Evolutionary conservation across 2,888 invertebrate genomes (phyloP), one percentile per base, ranked within the genome.

Genomic region (Euspilapteryx auroguttella): DNA sequence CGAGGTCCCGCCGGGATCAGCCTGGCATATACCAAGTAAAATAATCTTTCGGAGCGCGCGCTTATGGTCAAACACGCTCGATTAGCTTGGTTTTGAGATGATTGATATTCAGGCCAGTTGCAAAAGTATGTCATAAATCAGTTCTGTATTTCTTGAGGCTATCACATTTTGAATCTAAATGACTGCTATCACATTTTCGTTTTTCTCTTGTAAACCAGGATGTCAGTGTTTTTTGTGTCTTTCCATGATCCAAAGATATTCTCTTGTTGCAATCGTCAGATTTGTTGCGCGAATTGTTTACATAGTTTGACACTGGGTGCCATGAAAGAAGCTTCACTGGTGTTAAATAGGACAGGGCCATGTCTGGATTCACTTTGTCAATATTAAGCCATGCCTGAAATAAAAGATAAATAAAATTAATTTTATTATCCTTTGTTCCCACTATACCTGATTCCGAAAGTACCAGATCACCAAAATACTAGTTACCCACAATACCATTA

Each of bases 241-340:
- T 45, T 34, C 48, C 49, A 24, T 41, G 48, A 38, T 59, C 46
- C 8, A 41, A 28, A 21, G 39, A 29, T 21, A 71, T 38, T 20
- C 68, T 78, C 39, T 79, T 81, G 41, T 81, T 81, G 38, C 83
- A 83, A 32, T 78, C 59, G 1, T 54, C 45, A 14, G 68, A 69
- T 55, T 90, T 88, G 48, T 87, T 81, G 31, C 81, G 73, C 0
- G 86, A 82, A 49, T 85, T 87, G 45, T 88, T 88, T 0, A 91
- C 89, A 24, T 68, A 44, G 24, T 78, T 80, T 1, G 86, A 82
- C 1, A 91, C 89, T 30, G 80, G 80, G 54, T 90, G 82, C 83
- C 83, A 86, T 13, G 62, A 50, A 15, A 91, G 42, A 12, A 64
- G 38, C 7, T 64, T 63, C 0, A 76, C 61, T 15, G 79, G 83